Percentiles rank a stretch among this genome's conserved stretches.
phyloP scores from a whole-genome alignment of 2,113 vertebrate genomes.

The Ifrita kowaldi region DNA sequence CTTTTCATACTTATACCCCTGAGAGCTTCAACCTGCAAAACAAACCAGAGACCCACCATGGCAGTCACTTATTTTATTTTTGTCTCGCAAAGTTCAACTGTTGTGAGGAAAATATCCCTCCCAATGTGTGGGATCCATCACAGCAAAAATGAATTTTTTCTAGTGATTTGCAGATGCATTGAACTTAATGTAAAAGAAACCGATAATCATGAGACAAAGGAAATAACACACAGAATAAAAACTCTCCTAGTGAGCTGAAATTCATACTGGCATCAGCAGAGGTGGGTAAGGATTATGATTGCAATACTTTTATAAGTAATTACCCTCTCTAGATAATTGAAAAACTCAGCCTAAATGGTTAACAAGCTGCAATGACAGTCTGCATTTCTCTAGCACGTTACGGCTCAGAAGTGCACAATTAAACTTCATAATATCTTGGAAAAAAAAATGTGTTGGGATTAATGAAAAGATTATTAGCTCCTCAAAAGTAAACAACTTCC shows the following conservation, averaged over 20 bases:
- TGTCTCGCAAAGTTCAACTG: accelerated
- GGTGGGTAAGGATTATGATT: not conserved
- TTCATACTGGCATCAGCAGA: not conserved
- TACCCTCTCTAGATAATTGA: not conserved
- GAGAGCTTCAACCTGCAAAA: not conserved
- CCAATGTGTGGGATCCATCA: not conserved
- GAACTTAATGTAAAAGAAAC: not conserved
- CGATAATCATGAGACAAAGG: not conserved
- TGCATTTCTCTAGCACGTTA: not conserved
- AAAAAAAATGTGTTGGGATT: not conserved
- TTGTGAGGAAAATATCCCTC: not conserved
- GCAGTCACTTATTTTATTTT: not conserved
- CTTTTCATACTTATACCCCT: not conserved
- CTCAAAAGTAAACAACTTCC: not conserved
- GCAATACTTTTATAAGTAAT: not conserved
- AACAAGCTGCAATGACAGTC: not conserved
- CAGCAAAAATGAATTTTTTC: not conserved
- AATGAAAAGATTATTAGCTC: not conserved
- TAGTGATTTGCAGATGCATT: not conserved
- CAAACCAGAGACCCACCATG: not conserved
- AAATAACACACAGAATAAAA: not conserved
- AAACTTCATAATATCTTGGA: not conserved
- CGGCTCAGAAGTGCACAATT: not conserved
- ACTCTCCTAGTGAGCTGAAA: not conserved
- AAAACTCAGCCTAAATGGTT: not conserved